Evolutionary conservation across 2,113 vertebrate genomes (phyloP), one percentile per base, ranked within the genome.

Genomic region (Anas platyrhynchos): DNA sequence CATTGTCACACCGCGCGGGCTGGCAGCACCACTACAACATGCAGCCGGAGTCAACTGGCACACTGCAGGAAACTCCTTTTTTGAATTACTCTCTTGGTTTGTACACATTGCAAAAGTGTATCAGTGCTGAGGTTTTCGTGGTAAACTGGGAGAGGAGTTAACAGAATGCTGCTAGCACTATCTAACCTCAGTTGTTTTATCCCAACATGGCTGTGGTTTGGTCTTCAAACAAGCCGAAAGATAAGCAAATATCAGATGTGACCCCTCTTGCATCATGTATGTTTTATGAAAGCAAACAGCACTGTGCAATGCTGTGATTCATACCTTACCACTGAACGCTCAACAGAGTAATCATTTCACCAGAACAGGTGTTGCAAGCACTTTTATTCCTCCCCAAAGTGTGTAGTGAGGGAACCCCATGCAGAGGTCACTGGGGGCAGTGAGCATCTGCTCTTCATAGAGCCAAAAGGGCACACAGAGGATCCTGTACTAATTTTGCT

Each of bases 51-150:
- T 71, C 80, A 43, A 16, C n/a, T 7, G 34, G 13, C 5, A 77
- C 3, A 10, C 13, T 32, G 54, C 12, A 16, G 31, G 61, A 75
- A 48, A 68, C n/a, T 52, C 14, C 52, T 56, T 25, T 54, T 66
- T 65, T 23, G 21, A 38, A 76, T 77, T 73, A 66, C 62, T 65
- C 48, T 27, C 31, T 63, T 59, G 48, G 7, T 66, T 44, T 89
- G 91, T 71, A 68, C 63, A 69, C 54, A 84, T 13, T 56, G 82
- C 58, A 79, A 27, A 63, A 86, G 72, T 7, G 3, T 79, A 89
- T 96, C 94, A 86, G 91, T 16, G 0, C 72, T 97, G 97, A 98
- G 97, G 97, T 97, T 98, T 98, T 95, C 93, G 95, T 94, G 97
- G 97, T 89, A 76, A 94, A 77, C 93, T 68, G 79, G 83, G 68